phyloP scores from a whole-genome alignment of 1,140 invertebrate genomes.

The Trissolcus basalis region DNA sequence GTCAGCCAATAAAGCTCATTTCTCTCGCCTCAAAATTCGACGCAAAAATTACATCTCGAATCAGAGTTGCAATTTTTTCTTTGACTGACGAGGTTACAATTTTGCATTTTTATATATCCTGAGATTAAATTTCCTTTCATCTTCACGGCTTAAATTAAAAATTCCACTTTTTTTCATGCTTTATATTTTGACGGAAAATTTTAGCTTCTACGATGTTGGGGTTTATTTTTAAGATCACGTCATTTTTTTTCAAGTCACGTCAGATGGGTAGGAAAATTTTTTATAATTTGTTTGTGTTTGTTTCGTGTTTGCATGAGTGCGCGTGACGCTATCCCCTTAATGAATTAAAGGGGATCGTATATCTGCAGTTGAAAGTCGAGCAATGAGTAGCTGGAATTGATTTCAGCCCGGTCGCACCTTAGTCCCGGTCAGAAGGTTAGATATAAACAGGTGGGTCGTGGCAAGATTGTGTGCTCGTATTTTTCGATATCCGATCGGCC shows the following conservation, averaged over 20 bases:
- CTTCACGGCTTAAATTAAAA: not conserved
- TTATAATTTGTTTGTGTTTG: not conserved
- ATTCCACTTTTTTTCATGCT: not conserved
- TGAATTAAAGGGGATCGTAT: slow-evolving; percentile 51
- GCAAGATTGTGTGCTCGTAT: slow-evolving; percentile 48
- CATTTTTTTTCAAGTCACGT: too few relatives aligned
- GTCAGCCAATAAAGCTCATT: slow-evolving; percentile 21
- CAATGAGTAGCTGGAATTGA: slow-evolving; percentile 60
- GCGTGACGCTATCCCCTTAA: slow-evolving; percentile 30
- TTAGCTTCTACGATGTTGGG: too few relatives aligned
- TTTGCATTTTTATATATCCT: too few relatives aligned
- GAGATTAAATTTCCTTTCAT: not conserved
- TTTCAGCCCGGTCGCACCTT: slow-evolving; percentile 58
- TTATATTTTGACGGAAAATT: too few relatives aligned
- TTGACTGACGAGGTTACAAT: too few relatives aligned
- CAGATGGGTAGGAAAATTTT: not conserved
- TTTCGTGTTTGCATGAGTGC: slow-evolving; percentile 11
- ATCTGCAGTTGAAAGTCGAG: slow-evolving; percentile 43
- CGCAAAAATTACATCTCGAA: slow-evolving; percentile 9
- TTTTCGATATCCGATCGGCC: slow-evolving; percentile 56
- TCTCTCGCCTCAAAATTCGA: slow-evolving; percentile 11
- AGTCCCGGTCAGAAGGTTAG: slow-evolving; percentile 49
- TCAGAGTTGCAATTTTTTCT: not conserved
- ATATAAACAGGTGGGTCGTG: slow-evolving; percentile 52
- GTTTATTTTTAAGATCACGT: too few relatives aligned